A percentile compares a stretch with the other conserved stretches of the same genome.
Conservation (phyloP, 2,888 invertebrate species). For the Dicranocentrus wangi region DNA sequence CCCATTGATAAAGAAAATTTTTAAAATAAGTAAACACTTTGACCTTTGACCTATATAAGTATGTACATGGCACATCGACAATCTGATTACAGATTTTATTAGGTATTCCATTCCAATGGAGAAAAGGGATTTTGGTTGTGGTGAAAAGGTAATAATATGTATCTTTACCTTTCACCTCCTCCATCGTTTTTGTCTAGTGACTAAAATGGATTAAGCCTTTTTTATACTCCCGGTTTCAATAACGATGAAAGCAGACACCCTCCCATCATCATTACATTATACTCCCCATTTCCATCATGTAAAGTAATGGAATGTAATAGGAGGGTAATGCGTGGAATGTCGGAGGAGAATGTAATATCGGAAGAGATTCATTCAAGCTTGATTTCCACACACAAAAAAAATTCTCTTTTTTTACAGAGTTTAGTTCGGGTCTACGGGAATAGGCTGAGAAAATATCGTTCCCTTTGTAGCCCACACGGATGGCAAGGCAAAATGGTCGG, state of each 20-base stretch:
- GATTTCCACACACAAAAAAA: not conserved
- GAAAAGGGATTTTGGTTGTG: too few relatives aligned
- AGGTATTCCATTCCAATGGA: too few relatives aligned
- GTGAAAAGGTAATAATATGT: not conserved
- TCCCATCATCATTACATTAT: constrained; percentile 13
- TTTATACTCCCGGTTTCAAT: constrained; percentile 29
- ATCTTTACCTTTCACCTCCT: not conserved
- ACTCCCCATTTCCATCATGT: not conserved
- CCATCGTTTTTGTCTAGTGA: not conserved
- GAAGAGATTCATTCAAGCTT: not conserved
- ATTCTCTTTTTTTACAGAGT: not conserved
- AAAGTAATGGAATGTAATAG: not conserved
- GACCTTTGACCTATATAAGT: too few relatives aligned
- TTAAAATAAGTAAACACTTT: too few relatives aligned
- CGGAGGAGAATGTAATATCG: not conserved
- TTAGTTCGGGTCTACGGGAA: not conserved
- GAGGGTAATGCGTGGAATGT: constrained; percentile 10
- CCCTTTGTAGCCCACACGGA: too few relatives aligned
- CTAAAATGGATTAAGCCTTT: not conserved
- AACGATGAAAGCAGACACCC: constrained; percentile 35
- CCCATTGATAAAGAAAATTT: too few relatives aligned
- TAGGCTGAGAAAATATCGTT: not conserved
- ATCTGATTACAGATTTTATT: too few relatives aligned
- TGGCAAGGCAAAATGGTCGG: too few relatives aligned
- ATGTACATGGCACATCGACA: too few relatives aligned